phyloP scores from a whole-genome alignment of 2,888 invertebrate species.

The Cheilosia scutellata region DNA sequence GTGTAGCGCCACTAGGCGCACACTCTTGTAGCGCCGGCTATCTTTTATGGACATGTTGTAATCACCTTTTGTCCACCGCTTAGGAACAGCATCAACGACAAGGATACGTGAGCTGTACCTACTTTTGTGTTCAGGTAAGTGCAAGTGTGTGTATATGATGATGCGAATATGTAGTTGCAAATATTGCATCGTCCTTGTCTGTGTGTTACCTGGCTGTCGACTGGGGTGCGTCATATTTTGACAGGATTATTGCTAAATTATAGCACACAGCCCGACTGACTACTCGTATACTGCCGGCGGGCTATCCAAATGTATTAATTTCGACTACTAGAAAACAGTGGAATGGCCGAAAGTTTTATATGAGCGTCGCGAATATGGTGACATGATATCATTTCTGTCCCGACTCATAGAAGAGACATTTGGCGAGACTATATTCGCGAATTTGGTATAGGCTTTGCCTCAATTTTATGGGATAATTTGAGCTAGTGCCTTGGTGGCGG shows the following conservation, averaged over 20 bases:
- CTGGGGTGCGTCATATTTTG: conserved; percentile 42
- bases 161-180: conserved; percentile 57
- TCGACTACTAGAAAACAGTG: neutral
- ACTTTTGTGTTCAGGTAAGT: conserved; percentile 46
- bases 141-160: conserved; percentile 23
- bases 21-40: conserved; percentile 20
- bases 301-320: conserved; percentile 11
- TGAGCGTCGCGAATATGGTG: conserved; percentile 29
- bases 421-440: conserved; percentile 65
- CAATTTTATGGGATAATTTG: conserved; percentile 12
- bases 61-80: conserved; percentile 57
- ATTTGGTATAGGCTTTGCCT: conserved; percentile 13
- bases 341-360: conserved; percentile 39
- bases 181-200: conserved; percentile 11
- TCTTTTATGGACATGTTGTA: conserved; percentile 61
- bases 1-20: conserved; percentile 45
- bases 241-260: conserved; percentile 58
- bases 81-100: neutral
- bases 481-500: conserved; percentile 44
- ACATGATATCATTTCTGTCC: conserved; percentile 54
- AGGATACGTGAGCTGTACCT: conserved; percentile 10
- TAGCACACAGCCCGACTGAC: conserved; percentile 47
- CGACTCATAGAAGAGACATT: conserved; percentile 32
- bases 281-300: neutral
- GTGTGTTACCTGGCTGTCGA: conserved; percentile 44